Percentiles rank a stretch among this genome's conserved stretches.
These are phyloP conservation scores for Mixornis gularis DNA, from an alignment of 2,113 vertebrate genomes.

Conservation along the genomic window DNA sequence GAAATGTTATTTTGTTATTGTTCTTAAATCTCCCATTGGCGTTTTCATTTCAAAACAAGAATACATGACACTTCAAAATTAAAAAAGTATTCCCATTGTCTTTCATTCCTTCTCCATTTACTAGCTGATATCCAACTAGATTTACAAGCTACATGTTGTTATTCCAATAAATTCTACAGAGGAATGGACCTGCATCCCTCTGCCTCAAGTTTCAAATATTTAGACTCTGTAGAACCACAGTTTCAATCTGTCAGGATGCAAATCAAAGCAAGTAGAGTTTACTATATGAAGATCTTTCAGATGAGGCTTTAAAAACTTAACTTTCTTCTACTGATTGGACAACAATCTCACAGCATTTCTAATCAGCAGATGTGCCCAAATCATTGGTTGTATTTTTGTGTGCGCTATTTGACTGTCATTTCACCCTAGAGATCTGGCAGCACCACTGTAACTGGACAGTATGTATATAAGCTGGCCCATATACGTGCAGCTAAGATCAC, in stretches of 20 bases:
- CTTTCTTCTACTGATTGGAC: background rate
- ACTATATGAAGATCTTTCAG: background rate
- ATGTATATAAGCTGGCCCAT: background rate
- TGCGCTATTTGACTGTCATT: background rate
- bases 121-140: background rate
- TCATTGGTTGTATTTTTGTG: background rate
- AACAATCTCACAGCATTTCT: background rate
- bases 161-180: background rate
- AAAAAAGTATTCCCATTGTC: background rate
- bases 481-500: background rate
- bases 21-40: background rate
- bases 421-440: background rate
- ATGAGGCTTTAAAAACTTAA: background rate
- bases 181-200: background rate
- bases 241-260: background rate
- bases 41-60: slow-evolving; percentile 20
- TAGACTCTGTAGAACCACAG: background rate
- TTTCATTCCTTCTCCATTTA: background rate
- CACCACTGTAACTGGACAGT: background rate
- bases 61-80: background rate
- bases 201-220: background rate
- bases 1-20: background rate
- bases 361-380: background rate
- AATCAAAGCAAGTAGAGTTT: background rate
- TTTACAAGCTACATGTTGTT: background rate